A percentile compares a stretch with the other conserved stretches of the same genome.
Conservation (phyloP, 2,113 vertebrate genomes). For the Poeciliopsis retropinna region DNA sequence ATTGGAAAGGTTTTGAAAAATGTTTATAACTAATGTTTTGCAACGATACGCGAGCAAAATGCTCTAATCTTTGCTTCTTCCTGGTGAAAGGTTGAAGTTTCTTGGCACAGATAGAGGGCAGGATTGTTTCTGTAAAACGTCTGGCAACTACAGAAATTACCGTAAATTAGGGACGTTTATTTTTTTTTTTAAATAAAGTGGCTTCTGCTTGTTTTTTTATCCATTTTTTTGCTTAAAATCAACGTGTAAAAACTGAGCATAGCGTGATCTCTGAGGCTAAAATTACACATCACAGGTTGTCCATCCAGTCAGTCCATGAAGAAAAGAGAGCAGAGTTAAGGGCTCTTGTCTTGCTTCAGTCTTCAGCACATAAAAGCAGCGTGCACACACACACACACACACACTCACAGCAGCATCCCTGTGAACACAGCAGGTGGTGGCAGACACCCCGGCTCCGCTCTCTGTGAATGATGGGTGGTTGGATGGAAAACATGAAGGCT, state of each 20-base stretch:
- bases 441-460: slow-evolving; percentile 49
- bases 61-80: no score
- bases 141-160: no score
- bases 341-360: slow-evolving; percentile 8
- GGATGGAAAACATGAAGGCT: slow-evolving; percentile 62
- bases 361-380: slow-evolving; percentile 36
- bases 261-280: background rate
- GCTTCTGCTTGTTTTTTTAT: no score
- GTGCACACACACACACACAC: background rate
- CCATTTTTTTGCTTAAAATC: background rate
- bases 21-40: no score
- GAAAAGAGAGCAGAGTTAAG: slow-evolving; percentile 9
- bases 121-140: no score
- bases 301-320: background rate
- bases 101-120: no score
- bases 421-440: slow-evolving; percentile 69
- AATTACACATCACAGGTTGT: background rate
- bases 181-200: no score
- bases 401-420: slow-evolving; percentile 35
- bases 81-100: no score
- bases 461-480: slow-evolving; percentile 57
- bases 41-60: no score
- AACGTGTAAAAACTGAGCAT: background rate
- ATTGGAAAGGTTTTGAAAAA: no score
- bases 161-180: no score